A percentile compares a stretch with the other conserved stretches of the same genome.
Evolutionary conservation across 2,113 vertebrate genomes (phyloP).

Genomic region (Muntiacus reevesi): DNA sequence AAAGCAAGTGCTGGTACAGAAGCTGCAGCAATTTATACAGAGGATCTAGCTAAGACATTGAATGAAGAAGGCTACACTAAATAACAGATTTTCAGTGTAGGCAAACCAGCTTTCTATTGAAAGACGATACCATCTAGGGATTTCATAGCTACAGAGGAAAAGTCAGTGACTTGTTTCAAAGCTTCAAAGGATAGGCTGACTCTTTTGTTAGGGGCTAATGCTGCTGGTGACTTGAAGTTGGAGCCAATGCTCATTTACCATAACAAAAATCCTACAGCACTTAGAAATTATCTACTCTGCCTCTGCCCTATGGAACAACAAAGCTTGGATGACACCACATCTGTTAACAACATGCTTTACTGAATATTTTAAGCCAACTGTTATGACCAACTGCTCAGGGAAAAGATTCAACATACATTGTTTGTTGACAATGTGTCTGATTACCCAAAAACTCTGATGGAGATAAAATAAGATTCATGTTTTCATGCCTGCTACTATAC

Average conservation of each 20-base stretch:
- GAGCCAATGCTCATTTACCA: not conserved
- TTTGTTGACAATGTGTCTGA: not conserved
- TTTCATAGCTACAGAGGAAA: not conserved
- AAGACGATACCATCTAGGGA: not conserved
- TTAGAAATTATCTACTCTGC: not conserved
- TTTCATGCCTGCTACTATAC: not conserved
- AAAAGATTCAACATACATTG: not conserved
- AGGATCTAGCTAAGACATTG: not conserved
- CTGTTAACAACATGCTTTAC: not conserved
- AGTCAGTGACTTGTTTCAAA: not conserved
- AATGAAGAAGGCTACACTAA: not conserved
- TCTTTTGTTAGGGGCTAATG: not conserved
- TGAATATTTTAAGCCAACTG: not conserved
- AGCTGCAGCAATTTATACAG: not conserved
- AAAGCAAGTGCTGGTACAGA: not conserved
- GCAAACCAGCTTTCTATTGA: not conserved
- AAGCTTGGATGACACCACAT: not conserved
- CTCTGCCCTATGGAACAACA: not conserved
- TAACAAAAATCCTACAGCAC: not conserved
- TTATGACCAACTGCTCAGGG: not conserved
- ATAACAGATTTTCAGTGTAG: not conserved
- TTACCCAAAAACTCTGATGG: not conserved
- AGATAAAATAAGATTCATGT: not conserved
- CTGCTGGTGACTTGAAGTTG: not conserved
- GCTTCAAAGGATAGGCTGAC: not conserved